Conservation (phyloP, 2,113 vertebrate species). For the Nycticorax nycticorax region DNA sequence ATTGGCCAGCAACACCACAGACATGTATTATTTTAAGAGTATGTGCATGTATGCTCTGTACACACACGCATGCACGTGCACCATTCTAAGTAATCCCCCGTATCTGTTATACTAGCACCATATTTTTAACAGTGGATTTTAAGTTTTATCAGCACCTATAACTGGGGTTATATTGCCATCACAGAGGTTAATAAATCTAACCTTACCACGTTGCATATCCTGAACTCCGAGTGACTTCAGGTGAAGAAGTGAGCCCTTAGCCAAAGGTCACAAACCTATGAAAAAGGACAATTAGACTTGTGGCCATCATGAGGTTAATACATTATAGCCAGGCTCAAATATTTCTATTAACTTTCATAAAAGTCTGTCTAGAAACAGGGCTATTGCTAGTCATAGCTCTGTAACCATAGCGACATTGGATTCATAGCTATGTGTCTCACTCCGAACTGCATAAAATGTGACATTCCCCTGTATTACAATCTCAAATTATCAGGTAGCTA, state of each 20-base stretch:
- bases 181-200: neutral
- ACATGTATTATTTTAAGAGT: neutral
- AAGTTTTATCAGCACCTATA: constrained; percentile 20
- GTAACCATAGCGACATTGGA: neutral
- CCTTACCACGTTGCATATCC: neutral
- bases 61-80: neutral
- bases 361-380: neutral
- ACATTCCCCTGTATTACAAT: neutral
- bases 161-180: neutral
- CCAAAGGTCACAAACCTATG: neutral
- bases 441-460: neutral
- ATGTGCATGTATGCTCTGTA: neutral
- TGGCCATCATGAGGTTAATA: neutral
- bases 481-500: neutral
- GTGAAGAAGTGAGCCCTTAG: neutral
- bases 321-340: neutral
- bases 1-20: constrained; percentile 69
- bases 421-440: neutral
- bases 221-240: constrained; percentile 31
- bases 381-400: neutral
- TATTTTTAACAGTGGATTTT: constrained; percentile 52
- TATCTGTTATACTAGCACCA: constrained; percentile 68
- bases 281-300: neutral
- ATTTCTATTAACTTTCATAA: neutral
- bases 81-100: constrained; percentile 14